Base-by-base conservation (phyloP, 1,140 invertebrate genomes). In the Campoletis sonorensis region DNA sequence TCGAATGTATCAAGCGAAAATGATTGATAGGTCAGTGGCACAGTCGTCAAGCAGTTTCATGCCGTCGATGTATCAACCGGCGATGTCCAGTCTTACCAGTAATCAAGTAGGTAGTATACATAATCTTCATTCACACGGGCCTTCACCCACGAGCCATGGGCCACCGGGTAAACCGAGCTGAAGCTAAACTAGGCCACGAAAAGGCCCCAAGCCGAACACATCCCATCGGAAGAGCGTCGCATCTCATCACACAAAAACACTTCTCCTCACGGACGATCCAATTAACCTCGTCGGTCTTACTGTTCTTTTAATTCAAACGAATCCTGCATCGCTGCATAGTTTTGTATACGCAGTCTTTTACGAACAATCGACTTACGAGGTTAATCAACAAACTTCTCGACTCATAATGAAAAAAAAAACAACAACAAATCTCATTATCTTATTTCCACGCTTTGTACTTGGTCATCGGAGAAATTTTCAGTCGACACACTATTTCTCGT, bases 91-190 rank as follows among this genome's bases (percentile, higher is more conserved):
- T 82, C 85, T 89, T 68, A 68, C 86, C 30, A 86, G 84, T 83
- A 88, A 86, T 81, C 88, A 88, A 86, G 87, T 87, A 82, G 85
- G 88, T 84, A 86, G 85, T 21, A 81, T 87, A 83, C 88, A 89
- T 81, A 89, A 89, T 76, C 85, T 88, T 79, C 88, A 89, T 75
- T 86, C 86, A 40, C 88, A 89, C 75, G 88, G 88, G 73, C 87
- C 88, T 30, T 86, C 88, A 68, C 87, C 88, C 23, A 86, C 88
- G 75, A 88, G 87, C 58, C 88, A 88, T 21, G 87, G 87, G n/a
- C 87, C 87, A 15, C 83, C 87, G 15, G 82, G 84, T 33, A 89
- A 89, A 76, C 88, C 88, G 15, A 89, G 88, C 88, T 89, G 88
- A 89, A 89, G 86, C 82, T 89, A 88, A 81, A 84, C 84, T 26